These are phyloP conservation scores for Esox niger DNA, from an alignment of 2,113 vertebrate species.

Conservation along the genomic window DNA sequence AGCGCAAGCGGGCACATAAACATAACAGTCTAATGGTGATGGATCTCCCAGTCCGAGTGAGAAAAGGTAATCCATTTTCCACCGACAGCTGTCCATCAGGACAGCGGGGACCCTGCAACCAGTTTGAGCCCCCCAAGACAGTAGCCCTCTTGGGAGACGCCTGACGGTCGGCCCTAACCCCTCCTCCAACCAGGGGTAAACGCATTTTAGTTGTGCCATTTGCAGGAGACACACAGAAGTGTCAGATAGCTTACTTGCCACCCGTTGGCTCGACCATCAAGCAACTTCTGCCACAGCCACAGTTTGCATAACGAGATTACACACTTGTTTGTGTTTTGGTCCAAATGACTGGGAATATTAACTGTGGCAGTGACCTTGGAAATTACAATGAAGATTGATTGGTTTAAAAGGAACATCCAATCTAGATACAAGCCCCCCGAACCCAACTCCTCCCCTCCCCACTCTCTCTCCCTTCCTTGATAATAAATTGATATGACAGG, in stretches of 20 bases:
- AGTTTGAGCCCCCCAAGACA: no score
- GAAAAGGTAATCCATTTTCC: constrained; percentile 38
- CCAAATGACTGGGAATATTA: constrained; percentile 34
- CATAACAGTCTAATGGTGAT: constrained; percentile 44
- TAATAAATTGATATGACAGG: constrained; percentile 14
- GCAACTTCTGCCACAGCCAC: constrained; percentile 6
- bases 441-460: background rate
- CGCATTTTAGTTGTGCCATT: constrained; percentile 12
- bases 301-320: constrained; percentile 17
- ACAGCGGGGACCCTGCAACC: no score
- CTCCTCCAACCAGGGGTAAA: background rate
- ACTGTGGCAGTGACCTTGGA: constrained; percentile 29
- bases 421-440: constrained; percentile 17
- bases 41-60: constrained; percentile 30
- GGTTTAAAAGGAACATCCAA: constrained; percentile 31
- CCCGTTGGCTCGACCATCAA: background rate
- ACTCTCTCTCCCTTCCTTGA: constrained; percentile 1
- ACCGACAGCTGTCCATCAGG: constrained; percentile 49
- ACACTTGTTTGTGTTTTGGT: constrained; percentile 33
- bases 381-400: constrained; percentile 43
- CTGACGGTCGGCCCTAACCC: background rate
- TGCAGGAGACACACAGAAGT: constrained; percentile 5
- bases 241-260: background rate
- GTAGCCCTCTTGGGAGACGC: no score
- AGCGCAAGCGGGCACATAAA: constrained; percentile 18